phyloP scores from a whole-genome alignment of 2,113 vertebrate genomes.

The Vidua macroura region DNA sequence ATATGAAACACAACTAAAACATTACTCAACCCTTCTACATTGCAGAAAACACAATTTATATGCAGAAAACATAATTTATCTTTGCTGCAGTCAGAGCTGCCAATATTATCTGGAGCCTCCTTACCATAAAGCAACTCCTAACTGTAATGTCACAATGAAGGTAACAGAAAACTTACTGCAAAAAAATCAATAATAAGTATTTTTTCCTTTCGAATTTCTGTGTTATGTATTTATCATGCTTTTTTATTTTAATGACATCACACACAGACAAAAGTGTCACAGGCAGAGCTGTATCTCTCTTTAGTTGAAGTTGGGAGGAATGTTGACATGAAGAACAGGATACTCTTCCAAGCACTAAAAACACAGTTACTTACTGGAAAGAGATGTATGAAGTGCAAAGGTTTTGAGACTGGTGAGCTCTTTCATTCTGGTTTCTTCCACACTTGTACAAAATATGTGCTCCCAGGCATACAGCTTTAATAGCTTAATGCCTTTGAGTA shows the following conservation, averaged over 20 bases:
- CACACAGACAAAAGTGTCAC: background rate
- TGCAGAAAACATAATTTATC: background rate
- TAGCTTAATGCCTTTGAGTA: constrained; percentile 95
- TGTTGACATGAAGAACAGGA: background rate
- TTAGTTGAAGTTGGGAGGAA: background rate
- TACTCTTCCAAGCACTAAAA: background rate
- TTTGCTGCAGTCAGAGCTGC: background rate
- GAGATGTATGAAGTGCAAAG: constrained; percentile 86
- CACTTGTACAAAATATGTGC: constrained; percentile 91
- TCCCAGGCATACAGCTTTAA: constrained; percentile 98
- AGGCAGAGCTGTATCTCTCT: background rate
- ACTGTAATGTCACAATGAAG: background rate
- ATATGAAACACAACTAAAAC: background rate
- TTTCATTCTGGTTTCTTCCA: constrained; percentile 91
- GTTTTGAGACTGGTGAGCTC: constrained; percentile 88
- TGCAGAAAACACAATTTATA: background rate
- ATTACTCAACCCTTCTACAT: background rate
- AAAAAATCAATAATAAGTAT: background rate
- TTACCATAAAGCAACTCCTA: background rate
- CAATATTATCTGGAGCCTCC: background rate
- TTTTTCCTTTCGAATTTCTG: background rate
- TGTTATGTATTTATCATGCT: background rate
- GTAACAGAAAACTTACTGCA: background rate
- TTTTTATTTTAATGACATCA: background rate
- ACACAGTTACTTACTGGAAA: constrained; percentile 80